Conservation (phyloP, 2,113 vertebrate species). For the Pygoscelis adeliae region DNA sequence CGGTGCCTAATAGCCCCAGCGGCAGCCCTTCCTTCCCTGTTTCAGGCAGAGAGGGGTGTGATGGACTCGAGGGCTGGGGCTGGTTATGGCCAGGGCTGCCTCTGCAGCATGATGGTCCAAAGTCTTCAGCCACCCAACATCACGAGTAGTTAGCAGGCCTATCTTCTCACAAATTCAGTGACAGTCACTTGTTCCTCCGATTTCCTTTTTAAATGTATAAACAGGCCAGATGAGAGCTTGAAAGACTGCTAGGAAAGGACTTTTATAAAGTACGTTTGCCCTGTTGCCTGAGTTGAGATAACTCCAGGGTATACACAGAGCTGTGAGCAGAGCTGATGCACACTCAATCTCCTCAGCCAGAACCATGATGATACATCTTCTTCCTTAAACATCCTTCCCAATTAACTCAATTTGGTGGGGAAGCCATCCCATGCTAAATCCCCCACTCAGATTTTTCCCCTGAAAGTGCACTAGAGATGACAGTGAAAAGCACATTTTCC, state of each 20-base stretch:
- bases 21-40: not conserved
- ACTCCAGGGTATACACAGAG: not conserved
- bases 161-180: not conserved
- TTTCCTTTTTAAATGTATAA: not conserved
- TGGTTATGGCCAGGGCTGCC: not conserved
- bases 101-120: accelerated
- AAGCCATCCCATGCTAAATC: not conserved
- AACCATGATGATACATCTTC: not conserved
- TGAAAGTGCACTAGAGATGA: accelerated
- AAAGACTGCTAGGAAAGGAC: not conserved
- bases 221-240: not conserved
- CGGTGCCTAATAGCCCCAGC: too few species aligned
- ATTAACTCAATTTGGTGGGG: not conserved
- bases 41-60: not conserved
- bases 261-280: not conserved
- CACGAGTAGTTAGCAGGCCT: accelerated
- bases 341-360: not conserved
- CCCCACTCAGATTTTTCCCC: not conserved
- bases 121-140: not conserved
- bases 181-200: not conserved
- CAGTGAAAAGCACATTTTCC: not conserved
- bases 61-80: not conserved
- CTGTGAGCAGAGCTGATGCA: not conserved
- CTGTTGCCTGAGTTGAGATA: not conserved
- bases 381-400: not conserved